Percentiles rank a stretch among this genome's conserved stretches.
Conservation (phyloP, 2,888 invertebrate species). For the Malacosoma neustria region DNA sequence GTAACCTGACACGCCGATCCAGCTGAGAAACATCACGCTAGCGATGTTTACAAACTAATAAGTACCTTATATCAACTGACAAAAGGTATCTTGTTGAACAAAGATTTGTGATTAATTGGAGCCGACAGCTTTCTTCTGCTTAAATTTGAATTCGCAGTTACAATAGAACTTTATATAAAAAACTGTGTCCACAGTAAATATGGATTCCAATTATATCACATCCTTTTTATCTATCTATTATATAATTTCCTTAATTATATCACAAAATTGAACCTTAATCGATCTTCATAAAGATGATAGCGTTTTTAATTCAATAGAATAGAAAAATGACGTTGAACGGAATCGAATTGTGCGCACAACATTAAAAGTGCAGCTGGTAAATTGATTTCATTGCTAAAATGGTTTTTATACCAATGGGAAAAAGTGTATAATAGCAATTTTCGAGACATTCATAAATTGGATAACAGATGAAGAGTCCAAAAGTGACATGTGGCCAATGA, state of each 20-base stretch:
- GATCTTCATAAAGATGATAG: background rate
- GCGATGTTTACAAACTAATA: background rate
- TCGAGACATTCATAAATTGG: background rate
- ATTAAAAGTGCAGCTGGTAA: background rate
- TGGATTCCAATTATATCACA: background rate
- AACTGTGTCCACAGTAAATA: background rate
- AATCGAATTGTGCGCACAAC: background rate
- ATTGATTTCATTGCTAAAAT: background rate
- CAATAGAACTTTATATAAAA: slow-evolving; percentile 2
- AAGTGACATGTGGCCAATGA: slow-evolving; percentile 9
- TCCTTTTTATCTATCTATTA: too few species aligned
- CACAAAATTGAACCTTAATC: background rate
- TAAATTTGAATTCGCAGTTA: background rate
- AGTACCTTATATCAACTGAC: background rate
- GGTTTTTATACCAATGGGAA: background rate
- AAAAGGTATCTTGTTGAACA: background rate
- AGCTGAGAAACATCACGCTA: background rate
- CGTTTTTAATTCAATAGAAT: background rate
- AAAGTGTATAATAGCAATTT: background rate
- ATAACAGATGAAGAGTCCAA: slow-evolving; percentile 7
- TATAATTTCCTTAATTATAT: too few species aligned
- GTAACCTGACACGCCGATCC: slow-evolving; percentile 1
- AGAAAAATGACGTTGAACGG: background rate
- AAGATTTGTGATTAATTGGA: background rate
- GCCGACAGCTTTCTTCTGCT: background rate